Evolutionary conservation across 2,113 vertebrate species (phyloP).

Genomic region (Origma solitaria): DNA sequence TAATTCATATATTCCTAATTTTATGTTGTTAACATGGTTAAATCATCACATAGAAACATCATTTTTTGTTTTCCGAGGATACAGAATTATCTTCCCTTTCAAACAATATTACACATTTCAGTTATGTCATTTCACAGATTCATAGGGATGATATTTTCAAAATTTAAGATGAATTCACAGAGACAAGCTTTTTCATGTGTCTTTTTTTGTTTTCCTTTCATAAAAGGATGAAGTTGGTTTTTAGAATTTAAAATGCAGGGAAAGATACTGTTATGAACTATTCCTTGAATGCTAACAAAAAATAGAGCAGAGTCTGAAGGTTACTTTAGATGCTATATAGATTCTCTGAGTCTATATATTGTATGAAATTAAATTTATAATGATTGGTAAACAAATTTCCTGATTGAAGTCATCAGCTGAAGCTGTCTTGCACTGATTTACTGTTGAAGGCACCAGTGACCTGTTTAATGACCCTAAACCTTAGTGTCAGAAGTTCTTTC

Average conservation of each 20-base stretch:
- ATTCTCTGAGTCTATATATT: neutral
- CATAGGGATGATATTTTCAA: neutral
- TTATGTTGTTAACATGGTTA: neutral
- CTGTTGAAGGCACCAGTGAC: constrained; percentile 66
- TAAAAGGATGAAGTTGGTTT: neutral
- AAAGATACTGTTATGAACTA: neutral
- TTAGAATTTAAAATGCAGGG: neutral
- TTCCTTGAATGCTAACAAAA: neutral
- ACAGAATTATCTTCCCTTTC: neutral
- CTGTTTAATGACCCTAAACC: constrained; percentile 78
- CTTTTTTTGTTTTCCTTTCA: neutral
- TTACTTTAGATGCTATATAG: neutral
- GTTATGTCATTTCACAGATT: neutral
- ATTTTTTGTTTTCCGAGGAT: neutral
- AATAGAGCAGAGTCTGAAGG: neutral
- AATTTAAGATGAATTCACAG: neutral
- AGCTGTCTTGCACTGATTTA: constrained; percentile 65
- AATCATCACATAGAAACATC: neutral
- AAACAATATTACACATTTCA: neutral
- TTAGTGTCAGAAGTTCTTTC: constrained; percentile 74
- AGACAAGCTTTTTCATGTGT: neutral
- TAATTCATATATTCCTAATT: neutral
- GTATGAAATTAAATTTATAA: neutral
- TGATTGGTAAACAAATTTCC: constrained; percentile 41
- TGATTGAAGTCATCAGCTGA: constrained; percentile 58